phyloP scores from a whole-genome alignment of 1,140 invertebrate genomes.

The Drosophila littoralis region DNA sequence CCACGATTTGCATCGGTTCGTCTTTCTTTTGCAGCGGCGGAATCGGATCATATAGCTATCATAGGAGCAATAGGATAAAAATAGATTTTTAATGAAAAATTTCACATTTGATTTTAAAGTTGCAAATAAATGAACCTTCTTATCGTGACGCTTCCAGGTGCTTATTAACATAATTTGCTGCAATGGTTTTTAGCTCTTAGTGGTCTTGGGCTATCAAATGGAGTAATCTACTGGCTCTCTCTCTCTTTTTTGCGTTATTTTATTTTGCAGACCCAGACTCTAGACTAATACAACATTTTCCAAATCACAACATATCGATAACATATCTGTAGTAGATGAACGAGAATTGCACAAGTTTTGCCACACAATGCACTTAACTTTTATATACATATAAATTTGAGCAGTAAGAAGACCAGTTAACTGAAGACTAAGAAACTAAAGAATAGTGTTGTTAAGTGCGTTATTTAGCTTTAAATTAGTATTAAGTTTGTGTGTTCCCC shows the following conservation, averaged over 20 bases:
- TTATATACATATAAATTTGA: constrained; percentile 17
- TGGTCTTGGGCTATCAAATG: constrained; percentile 37
- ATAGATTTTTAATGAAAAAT: too few species aligned
- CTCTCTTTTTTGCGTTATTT: constrained; percentile 61
- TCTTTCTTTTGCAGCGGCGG: too few species aligned
- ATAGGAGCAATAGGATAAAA: too few species aligned
- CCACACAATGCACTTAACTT: constrained; percentile 42
- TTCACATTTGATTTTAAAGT: too few species aligned
- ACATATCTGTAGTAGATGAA: constrained; percentile 80
- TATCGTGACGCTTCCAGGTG: neutral
- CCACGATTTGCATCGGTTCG: too few species aligned
- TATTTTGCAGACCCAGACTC: constrained; percentile 83
- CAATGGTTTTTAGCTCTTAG: constrained; percentile 21
- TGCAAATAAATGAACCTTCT: constrained; percentile 5
- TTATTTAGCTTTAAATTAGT: constrained; percentile 52
- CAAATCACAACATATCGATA: constrained; percentile 84
- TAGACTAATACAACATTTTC: constrained; percentile 82
- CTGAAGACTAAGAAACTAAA: constrained; percentile 41
- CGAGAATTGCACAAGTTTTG: constrained; percentile 23
- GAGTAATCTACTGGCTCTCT: constrained; percentile 58
- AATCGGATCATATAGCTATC: too few species aligned
- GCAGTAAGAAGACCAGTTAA: constrained; percentile 26
- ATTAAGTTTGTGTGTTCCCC: constrained; percentile 22
- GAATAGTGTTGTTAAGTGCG: constrained; percentile 4
- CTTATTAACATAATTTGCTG: constrained; percentile 7